Conservation (phyloP, 2,888 invertebrate genomes). For the Folsomia manolachei region DNA sequence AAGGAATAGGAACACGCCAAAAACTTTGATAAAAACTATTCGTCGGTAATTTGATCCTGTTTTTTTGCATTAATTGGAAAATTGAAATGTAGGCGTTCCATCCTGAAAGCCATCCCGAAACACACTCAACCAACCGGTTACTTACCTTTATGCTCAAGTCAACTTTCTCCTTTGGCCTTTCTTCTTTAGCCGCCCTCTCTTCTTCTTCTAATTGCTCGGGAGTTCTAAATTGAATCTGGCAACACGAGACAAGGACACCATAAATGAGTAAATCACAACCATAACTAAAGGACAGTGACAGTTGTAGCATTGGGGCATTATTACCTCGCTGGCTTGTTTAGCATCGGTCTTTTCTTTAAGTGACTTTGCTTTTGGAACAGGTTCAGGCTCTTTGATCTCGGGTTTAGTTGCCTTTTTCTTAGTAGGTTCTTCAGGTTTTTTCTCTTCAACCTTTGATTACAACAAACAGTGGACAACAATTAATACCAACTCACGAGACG, state of each 20-base stretch:
- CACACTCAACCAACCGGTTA: not conserved
- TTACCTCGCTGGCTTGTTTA: constrained; percentile 16
- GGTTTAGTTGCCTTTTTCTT: constrained; percentile 8
- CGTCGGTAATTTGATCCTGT: no score
- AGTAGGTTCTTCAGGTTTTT: constrained; percentile 21
- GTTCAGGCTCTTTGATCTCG: constrained; percentile 22
- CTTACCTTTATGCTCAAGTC: constrained; percentile 27
- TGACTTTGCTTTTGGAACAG: constrained; percentile 18
- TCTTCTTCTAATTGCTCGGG: constrained; percentile 24
- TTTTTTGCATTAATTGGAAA: no score
- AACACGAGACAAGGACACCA: not conserved
- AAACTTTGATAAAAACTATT: no score
- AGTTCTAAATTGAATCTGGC: constrained; percentile 27
- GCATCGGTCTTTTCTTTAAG: constrained; percentile 14
- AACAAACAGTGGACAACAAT: not conserved
- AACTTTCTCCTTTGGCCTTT: constrained; percentile 31
- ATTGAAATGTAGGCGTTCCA: no score
- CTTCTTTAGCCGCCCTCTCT: constrained; percentile 34
- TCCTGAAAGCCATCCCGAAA: no score
- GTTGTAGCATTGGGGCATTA: not conserved
- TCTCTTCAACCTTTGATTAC: constrained; percentile 23
- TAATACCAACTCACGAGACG: not conserved
- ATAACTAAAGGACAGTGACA: not conserved
- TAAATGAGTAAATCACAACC: constrained; percentile 1
- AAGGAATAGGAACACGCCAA: not conserved